phyloP scores from a whole-genome alignment of 2,888 invertebrate species.

The Seladonia tumulorum region DNA sequence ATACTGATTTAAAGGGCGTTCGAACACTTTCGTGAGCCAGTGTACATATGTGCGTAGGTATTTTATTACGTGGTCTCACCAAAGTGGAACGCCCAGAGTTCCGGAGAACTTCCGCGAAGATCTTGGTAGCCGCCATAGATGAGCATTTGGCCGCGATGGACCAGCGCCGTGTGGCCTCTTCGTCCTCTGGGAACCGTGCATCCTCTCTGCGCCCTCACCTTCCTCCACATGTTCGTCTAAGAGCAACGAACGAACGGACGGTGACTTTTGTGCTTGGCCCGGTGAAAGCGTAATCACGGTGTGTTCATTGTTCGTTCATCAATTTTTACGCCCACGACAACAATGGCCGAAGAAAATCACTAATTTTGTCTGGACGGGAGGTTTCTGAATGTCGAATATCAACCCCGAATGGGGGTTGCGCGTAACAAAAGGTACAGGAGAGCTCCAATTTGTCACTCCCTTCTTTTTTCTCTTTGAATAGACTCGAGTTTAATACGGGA shows the following conservation, averaged over 20 bases:
- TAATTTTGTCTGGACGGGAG: conserved; percentile 38
- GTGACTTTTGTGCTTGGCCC: background rate
- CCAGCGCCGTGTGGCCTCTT: conserved; percentile 92
- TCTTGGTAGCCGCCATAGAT: conserved; percentile 96
- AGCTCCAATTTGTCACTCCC: conserved; percentile 69
- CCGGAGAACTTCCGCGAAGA: conserved; percentile 92
- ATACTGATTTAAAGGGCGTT: no score
- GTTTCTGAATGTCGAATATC: conserved; percentile 36
- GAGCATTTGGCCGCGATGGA: conserved; percentile 91
- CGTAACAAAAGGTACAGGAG: conserved; percentile 70
- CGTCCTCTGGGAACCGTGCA: conserved; percentile 89
- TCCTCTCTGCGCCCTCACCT: conserved; percentile 86
- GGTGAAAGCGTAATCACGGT: background rate
- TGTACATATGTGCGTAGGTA: no score
- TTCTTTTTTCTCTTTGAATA: conserved; percentile 57
- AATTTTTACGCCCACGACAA: conserved; percentile 19
- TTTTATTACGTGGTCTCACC: conserved; percentile 85
- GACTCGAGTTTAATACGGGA: conserved; percentile 43
- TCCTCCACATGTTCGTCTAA: conserved; percentile 87
- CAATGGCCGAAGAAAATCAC: conserved; percentile 53
- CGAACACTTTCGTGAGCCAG: no score
- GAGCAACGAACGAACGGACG: conserved; percentile 36
- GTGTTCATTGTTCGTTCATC: background rate
- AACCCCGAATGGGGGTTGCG: conserved; percentile 23
- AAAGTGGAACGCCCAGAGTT: conserved; percentile 95